Evolutionary conservation across 2,113 vertebrate genomes (phyloP).

Genomic region (Dicerorhinus sumatrensis): DNA sequence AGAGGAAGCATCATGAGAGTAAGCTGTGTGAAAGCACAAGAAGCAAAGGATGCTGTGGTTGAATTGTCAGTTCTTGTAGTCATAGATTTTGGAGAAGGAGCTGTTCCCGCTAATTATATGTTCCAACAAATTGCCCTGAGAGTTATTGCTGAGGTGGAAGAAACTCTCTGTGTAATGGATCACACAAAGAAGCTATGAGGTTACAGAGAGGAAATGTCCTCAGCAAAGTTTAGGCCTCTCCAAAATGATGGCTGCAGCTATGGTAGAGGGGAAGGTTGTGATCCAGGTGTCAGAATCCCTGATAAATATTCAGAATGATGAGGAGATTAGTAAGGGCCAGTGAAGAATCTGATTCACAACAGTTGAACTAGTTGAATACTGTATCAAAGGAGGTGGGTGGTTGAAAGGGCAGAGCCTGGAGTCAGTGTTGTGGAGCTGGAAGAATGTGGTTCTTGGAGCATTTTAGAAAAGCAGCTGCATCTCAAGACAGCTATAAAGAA

Average conservation of each 20-base stretch:
- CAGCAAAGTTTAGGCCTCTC: not conserved
- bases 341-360: not conserved
- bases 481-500: not conserved
- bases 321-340: not conserved
- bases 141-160: not conserved
- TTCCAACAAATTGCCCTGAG: not conserved
- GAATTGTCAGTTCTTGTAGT: not conserved
- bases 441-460: not conserved
- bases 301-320: not conserved
- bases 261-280: not conserved
- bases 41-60: slow-evolving; percentile 44
- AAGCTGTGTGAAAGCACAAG: not conserved
- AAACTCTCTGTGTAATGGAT: not conserved
- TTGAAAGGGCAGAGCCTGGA: not conserved
- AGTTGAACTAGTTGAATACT: not conserved
- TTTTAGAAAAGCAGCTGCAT: not conserved
- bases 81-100: slow-evolving; percentile 15
- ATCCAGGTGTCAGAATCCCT: not conserved
- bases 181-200: not conserved
- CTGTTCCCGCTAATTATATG: not conserved
- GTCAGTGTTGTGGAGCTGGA: not conserved
- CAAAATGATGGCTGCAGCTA: not conserved
- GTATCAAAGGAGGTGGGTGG: not conserved
- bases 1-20: not conserved
- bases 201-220: not conserved